Evolutionary conservation across 1,140 invertebrate species (phyloP).

Genomic region (Lethrus apterus): DNA sequence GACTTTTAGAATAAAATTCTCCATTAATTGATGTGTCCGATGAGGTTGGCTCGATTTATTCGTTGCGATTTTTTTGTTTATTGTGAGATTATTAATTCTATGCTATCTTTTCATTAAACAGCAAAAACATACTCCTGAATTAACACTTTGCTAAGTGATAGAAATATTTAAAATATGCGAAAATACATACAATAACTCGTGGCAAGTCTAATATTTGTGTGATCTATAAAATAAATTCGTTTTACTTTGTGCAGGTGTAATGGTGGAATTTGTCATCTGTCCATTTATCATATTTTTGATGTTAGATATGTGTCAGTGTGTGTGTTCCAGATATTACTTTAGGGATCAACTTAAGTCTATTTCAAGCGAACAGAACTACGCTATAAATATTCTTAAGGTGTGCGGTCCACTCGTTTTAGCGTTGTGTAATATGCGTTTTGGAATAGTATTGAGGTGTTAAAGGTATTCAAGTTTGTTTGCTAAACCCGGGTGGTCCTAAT

Average conservation of each 20-base stretch:
- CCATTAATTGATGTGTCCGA: too few relatives aligned
- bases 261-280: constrained; percentile 7
- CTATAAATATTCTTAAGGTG: constrained; percentile 9
- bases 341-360: constrained; percentile 2
- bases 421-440: constrained; percentile 9
- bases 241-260: constrained; percentile 2
- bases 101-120: background rate
- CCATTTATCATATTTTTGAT: constrained; percentile 11
- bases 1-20: too few relatives aligned
- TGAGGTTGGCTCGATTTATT: too few relatives aligned
- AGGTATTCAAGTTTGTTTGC: constrained; percentile 13
- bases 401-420: constrained; percentile 4
- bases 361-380: background rate
- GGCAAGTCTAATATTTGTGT: too few relatives aligned
- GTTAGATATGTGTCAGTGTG: background rate
- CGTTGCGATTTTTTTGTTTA: too few relatives aligned
- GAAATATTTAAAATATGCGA: too few relatives aligned
- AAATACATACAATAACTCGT: too few relatives aligned
- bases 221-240: too few relatives aligned
- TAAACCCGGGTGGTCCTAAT: constrained; percentile 9
- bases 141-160: too few relatives aligned
- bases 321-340: constrained; percentile 8
- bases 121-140: too few relatives aligned
- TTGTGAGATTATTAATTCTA: too few relatives aligned
- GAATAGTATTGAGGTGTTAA: constrained; percentile 10